phyloP scores from a whole-genome alignment of 2,113 vertebrate genomes.

The Malurus elegans region DNA sequence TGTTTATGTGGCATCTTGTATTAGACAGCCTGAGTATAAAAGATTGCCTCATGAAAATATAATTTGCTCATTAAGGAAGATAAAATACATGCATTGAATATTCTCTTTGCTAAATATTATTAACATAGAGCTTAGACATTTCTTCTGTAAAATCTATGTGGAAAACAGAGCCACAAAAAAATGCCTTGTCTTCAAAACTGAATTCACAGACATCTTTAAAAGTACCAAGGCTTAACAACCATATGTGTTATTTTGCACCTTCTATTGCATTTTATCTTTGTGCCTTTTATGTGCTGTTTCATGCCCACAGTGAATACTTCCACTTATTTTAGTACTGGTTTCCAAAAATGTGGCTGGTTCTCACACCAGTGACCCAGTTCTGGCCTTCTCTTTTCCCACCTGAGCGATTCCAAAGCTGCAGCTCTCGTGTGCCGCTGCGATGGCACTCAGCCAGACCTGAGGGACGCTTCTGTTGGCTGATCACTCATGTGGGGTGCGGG shows the following conservation, averaged over 20 bases:
- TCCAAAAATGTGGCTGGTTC: not conserved
- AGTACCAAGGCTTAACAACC: not conserved
- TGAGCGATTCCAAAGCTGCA: not conserved
- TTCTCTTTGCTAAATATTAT: not conserved
- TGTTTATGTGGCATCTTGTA: not conserved
- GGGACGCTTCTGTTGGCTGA: not conserved
- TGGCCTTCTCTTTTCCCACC: not conserved
- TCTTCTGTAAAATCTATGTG: not conserved
- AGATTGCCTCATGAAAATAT: not conserved
- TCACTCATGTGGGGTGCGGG: accelerated
- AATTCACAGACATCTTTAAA: not conserved
- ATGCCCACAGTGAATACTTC: not conserved
- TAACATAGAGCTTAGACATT: not conserved
- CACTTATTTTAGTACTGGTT: not conserved
- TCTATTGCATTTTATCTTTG: not conserved
- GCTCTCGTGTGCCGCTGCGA: not conserved
- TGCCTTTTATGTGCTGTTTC: accelerated
- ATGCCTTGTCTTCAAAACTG: not conserved
- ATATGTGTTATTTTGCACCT: not conserved
- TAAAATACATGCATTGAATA: not conserved
- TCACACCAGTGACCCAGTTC: not conserved
- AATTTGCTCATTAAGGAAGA: not conserved
- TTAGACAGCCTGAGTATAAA: not conserved
- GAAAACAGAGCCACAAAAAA: not conserved
- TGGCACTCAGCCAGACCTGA: too few relatives aligned